These are phyloP conservation scores for Beroe ovata DNA, from an alignment of 37 sponge, comb jelly and placozoan species.

Conservation along the genomic window DNA sequence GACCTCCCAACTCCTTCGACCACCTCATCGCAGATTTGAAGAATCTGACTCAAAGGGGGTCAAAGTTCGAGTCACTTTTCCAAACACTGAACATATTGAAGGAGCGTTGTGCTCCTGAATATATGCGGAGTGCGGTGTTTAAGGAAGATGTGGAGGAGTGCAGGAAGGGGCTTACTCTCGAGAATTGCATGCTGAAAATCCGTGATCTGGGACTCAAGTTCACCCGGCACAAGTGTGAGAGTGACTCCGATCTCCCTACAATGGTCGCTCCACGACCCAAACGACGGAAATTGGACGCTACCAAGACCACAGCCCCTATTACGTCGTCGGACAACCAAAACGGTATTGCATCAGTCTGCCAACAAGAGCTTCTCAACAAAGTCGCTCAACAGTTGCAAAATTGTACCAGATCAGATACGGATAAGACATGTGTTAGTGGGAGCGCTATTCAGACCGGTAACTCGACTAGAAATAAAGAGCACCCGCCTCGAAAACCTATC, in stretches of 20 bases:
- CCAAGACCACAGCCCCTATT: not conserved
- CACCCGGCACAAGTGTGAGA: not conserved
- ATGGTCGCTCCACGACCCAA: not conserved
- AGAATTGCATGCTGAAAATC: not conserved
- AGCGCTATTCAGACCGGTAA: not conserved
- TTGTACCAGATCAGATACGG: not conserved
- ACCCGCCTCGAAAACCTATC: not conserved
- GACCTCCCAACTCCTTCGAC: not conserved
- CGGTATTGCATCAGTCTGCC: not conserved
- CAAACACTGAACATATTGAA: not conserved
- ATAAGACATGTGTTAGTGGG: not conserved
- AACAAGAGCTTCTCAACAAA: too few relatives aligned
- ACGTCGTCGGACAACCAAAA: not conserved
- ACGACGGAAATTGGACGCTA: not conserved
- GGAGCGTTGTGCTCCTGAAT: not conserved
- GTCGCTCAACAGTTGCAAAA: not conserved
- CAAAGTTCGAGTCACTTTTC: not conserved
- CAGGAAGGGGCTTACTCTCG: not conserved
- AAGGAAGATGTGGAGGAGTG: not conserved
- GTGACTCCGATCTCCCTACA: not conserved
- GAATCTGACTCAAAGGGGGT: not conserved
- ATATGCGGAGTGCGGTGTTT: not conserved
- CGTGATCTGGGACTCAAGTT: not conserved
- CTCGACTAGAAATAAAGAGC: not conserved
- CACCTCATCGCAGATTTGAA: not conserved